Percentiles rank a stretch among this genome's conserved stretches.
phyloP scores from a whole-genome alignment of 2,888 invertebrate genomes.

The Ichneumoninae sp. region DNA sequence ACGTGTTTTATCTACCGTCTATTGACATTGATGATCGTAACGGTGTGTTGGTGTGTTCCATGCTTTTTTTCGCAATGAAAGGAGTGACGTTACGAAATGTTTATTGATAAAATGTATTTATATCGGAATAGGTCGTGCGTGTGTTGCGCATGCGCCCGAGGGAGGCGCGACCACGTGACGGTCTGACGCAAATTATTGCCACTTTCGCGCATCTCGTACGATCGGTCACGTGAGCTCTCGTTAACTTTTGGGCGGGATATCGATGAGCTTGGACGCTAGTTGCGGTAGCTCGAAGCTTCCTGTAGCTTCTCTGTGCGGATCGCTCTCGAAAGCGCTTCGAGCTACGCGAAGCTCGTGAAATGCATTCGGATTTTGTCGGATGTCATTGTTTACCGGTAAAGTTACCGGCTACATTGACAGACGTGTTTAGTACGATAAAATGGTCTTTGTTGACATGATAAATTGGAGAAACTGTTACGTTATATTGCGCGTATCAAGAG shows the following conservation, averaged over 20 bases:
- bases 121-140: neutral
- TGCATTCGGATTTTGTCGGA: too few relatives aligned
- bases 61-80: neutral
- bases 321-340: too few relatives aligned
- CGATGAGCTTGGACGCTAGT: too few relatives aligned
- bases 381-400: too few relatives aligned
- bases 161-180: conserved; percentile 38
- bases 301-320: too few relatives aligned
- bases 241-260: too few relatives aligned
- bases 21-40: neutral
- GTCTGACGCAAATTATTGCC: conserved; percentile 23
- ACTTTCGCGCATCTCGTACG: conserved; percentile 53
- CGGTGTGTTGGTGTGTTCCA: neutral
- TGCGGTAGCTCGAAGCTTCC: too few relatives aligned
- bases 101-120: conserved; percentile 3
- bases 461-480: neutral
- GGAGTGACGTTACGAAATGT: neutral
- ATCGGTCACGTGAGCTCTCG: conserved; percentile 47
- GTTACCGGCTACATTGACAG: too few relatives aligned
- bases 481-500: too few relatives aligned
- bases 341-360: too few relatives aligned
- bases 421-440: too few relatives aligned
- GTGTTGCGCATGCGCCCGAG: conserved; percentile 5
- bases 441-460: neutral
- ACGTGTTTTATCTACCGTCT: neutral